Percentiles rank a stretch among this genome's conserved stretches.
Evolutionary conservation across 2,113 vertebrate species (phyloP).

Genomic region (Furnarius figulus): DNA sequence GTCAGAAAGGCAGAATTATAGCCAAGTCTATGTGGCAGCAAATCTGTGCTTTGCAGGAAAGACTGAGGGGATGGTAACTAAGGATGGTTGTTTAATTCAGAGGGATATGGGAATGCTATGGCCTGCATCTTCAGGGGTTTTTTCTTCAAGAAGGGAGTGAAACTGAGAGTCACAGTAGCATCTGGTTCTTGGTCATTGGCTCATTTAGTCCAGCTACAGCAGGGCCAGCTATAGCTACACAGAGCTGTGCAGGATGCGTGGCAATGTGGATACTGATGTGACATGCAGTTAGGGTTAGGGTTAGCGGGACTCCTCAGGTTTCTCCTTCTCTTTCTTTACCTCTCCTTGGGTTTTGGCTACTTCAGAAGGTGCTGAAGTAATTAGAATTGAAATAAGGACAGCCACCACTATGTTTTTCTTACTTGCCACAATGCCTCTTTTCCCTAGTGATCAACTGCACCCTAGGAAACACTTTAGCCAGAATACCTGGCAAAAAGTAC

Average conservation of each 20-base stretch:
- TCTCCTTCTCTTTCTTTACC: neutral
- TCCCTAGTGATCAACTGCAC: neutral
- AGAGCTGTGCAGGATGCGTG: neutral
- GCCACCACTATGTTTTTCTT: neutral
- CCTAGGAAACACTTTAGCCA: neutral
- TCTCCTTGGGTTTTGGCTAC: neutral
- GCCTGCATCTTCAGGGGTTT: neutral
- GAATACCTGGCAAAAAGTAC: neutral
- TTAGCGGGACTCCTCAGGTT: neutral
- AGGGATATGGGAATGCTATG: neutral
- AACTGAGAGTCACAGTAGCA: neutral
- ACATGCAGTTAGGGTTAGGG: neutral
- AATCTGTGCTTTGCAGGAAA: neutral
- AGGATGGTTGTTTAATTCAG: neutral
- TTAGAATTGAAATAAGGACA: neutral
- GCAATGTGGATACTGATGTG: neutral
- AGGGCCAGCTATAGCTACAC: neutral
- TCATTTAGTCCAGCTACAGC: neutral
- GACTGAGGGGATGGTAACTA: neutral
- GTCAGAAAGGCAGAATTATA: neutral
- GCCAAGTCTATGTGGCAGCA: neutral
- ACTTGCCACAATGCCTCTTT: neutral
- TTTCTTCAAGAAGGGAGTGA: neutral
- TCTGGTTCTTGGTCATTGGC: neutral
- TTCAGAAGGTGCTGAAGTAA: neutral